These are phyloP conservation scores for Ahaetulla prasina DNA, from an alignment of 2,113 vertebrate genomes.

Conservation along the genomic window DNA sequence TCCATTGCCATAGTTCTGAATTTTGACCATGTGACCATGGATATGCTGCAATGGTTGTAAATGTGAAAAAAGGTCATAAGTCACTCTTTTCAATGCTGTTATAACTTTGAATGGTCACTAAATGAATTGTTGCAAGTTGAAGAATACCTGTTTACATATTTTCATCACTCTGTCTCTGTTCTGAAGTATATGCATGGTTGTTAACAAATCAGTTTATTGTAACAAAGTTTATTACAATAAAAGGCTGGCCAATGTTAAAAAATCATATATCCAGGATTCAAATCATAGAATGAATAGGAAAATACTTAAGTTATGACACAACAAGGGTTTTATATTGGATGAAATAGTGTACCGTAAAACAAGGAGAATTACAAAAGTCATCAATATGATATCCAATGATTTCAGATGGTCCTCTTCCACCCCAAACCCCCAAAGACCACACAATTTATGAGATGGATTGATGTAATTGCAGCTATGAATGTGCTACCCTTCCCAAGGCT, in stretches of 20 bases:
- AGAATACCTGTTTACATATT: neutral
- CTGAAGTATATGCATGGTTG: neutral
- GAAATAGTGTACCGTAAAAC: neutral
- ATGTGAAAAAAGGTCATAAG: neutral
- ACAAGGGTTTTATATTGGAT: neutral
- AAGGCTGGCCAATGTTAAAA: neutral
- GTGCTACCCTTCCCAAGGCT: slow-evolving; percentile 17
- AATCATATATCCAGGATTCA: neutral
- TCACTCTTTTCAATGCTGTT: neutral
- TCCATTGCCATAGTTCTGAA: neutral
- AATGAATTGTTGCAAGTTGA: neutral
- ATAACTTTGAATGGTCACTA: neutral
- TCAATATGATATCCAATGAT: neutral
- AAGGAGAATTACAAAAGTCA: neutral
- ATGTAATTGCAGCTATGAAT: slow-evolving; percentile 6
- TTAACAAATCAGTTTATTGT: neutral
- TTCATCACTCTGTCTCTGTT: neutral
- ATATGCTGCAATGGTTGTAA: neutral
- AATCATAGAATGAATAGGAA: neutral
- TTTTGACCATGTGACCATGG: neutral
- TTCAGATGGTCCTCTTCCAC: neutral
- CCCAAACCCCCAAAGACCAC: neutral
- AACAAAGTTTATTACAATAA: neutral
- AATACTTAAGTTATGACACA: neutral
- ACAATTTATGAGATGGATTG: neutral